Evolutionary conservation across 2,888 invertebrate genomes (phyloP).

Genomic region (Dynastes maya): DNA sequence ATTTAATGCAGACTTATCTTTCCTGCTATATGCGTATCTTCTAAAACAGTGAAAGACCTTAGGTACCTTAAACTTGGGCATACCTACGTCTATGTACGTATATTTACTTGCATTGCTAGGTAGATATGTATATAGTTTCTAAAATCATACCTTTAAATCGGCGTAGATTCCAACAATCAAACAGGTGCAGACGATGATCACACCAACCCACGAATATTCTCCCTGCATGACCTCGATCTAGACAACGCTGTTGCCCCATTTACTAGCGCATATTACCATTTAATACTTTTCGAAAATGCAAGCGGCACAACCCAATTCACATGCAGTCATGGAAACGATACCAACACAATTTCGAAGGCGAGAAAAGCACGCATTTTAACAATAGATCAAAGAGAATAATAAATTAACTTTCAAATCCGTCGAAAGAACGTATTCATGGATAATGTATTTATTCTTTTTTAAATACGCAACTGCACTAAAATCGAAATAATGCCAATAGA

Average conservation of each 20-base stretch:
- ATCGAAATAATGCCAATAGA: background rate
- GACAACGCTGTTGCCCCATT: constrained; percentile 57
- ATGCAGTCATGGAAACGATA: constrained; percentile 36
- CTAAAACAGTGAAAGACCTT: too few species aligned
- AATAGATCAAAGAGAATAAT: constrained; percentile 34
- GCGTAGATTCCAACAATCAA: constrained; percentile 55
- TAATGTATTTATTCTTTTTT: background rate
- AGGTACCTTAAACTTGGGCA: too few species aligned
- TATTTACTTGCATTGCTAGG: too few species aligned
- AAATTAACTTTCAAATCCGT: constrained; percentile 37
- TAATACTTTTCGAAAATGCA: constrained; percentile 33
- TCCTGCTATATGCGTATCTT: too few species aligned
- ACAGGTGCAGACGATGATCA: constrained; percentile 53
- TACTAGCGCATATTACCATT: constrained; percentile 49
- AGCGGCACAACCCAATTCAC: constrained; percentile 45
- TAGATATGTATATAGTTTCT: too few species aligned
- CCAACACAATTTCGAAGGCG: constrained; percentile 18
- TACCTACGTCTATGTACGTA: too few species aligned
- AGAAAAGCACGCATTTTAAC: constrained; percentile 46
- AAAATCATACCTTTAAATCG: constrained; percentile 39
- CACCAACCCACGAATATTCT: constrained; percentile 55
- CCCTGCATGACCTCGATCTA: constrained; percentile 58
- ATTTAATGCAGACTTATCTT: too few species aligned
- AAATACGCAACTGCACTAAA: background rate
- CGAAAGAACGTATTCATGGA: background rate